phyloP scores from a whole-genome alignment of 2,797 vertebrate species.

The Sternotherus odoratus region DNA sequence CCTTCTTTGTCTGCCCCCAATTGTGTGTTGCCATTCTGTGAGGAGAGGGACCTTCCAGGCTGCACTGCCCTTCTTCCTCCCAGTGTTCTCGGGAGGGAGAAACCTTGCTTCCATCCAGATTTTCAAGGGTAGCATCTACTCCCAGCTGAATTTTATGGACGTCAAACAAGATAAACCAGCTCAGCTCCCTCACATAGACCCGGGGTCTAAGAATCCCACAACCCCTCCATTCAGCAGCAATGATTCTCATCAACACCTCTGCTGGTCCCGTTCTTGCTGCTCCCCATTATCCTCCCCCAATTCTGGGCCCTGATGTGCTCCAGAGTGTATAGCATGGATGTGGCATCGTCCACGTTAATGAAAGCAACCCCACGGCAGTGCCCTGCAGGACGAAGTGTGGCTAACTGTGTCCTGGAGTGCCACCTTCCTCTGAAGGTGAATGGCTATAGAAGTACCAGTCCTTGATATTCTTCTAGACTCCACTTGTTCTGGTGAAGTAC shows the following conservation, averaged over 20 bases:
- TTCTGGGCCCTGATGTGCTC: background rate
- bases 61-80: background rate
- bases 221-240: background rate
- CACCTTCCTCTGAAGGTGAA: background rate
- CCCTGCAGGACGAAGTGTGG: accelerated
- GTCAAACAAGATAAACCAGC: background rate
- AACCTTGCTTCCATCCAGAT: background rate
- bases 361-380: background rate
- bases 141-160: background rate
- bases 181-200: background rate
- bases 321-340: background rate
- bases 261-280: background rate
- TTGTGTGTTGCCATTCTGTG: background rate
- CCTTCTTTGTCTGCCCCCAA: background rate
- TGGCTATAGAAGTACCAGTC: background rate
- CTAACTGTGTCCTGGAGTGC: accelerated
- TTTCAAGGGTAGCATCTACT: background rate
- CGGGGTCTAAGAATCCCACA: background rate
- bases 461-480: accelerated
- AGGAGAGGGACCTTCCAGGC: background rate
- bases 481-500: background rate
- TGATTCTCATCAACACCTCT: background rate
- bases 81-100: background rate
- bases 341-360: background rate
- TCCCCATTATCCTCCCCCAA: background rate